Evolutionary conservation across 2,113 vertebrate species (phyloP), one percentile per base, ranked within the genome.

Genomic region (Mesembrinibis cayennensis): DNA sequence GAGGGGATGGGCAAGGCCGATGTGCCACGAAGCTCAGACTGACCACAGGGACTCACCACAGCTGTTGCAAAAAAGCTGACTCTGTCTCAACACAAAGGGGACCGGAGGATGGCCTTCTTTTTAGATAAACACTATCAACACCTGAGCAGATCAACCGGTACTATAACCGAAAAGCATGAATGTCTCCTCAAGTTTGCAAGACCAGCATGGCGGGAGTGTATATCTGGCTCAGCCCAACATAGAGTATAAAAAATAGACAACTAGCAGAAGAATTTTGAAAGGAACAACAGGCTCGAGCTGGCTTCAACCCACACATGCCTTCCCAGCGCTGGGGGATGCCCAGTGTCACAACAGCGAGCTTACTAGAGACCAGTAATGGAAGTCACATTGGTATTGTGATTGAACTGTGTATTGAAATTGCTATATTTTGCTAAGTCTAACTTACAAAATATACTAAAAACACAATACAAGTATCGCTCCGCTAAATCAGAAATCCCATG

Each of bases 341-440:
- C 66, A 82, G 42, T 7, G 5, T 25, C 0, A 0, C 23, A 52
- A 76, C 38, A 58, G 4, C 2, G 10, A 91, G 30, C 6, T 5
- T 10, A 36, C 15, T 30, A 50, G 16, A 93, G 18, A 71, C 6
- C 2, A 3, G 10, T 50, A 93, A 58, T 0, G 0, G n/a, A n/a
- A 76, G 63, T 74, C n/a, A 25, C 26, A 9, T 13, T 50, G 49
- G 32, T 47, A 72, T 11, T 25, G 7, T 45, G 32, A 69, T 4
- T 52, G 38, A 87, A 69, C 36, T 32, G 10, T 10, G 14, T 55
- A 87, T 3, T 59, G 40, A 50, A 65, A 72, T 42, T 17, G 8
- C 14, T 80, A 0, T 53, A 19, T 72, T 78, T 89, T 69, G 34
- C 17, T 11, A 82, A 26, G 42, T 40, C 34, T 69, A 40, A 69